Evolutionary conservation across 2,888 invertebrate species (phyloP).

Genomic region (Dioctria rufipes): DNA sequence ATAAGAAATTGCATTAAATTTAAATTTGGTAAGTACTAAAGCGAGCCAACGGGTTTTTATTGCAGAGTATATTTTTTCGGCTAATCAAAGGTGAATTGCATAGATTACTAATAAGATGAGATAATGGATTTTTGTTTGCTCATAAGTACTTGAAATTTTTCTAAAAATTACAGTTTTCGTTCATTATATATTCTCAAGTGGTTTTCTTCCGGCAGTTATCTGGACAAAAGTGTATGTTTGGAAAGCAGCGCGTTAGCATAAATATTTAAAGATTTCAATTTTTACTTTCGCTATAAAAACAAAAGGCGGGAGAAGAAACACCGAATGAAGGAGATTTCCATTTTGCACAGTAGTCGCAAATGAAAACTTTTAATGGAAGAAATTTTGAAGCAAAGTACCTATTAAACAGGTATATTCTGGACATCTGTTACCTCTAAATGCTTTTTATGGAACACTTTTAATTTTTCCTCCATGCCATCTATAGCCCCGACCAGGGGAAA

Average conservation of each 20-base stretch:
- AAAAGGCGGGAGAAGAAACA: neutral
- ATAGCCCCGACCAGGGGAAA: neutral
- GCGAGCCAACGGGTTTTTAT: no score
- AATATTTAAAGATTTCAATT: conserved; percentile 25
- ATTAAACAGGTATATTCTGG: conserved; percentile 58
- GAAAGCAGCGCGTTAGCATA: neutral
- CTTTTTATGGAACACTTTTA: conserved; percentile 54
- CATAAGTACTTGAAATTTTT: no score
- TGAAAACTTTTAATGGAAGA: conserved; percentile 56
- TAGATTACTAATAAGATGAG: no score
- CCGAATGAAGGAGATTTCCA: conserved; percentile 13
- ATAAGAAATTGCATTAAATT: no score
- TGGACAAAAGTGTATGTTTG: no score
- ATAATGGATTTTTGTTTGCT: no score
- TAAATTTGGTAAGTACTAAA: no score
- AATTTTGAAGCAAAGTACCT: conserved; percentile 55
- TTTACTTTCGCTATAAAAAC: conserved; percentile 19
- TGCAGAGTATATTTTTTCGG: no score
- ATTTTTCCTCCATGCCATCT: neutral
- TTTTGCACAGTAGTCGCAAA: conserved; percentile 21
- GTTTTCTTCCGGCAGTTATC: no score
- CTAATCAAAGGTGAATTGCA: no score
- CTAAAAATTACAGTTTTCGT: no score
- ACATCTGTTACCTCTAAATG: conserved; percentile 58
- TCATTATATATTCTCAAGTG: no score